These are phyloP conservation scores for Paracanthobrama guichenoti DNA, from an alignment of 2,113 vertebrate species.

Conservation along the genomic window DNA sequence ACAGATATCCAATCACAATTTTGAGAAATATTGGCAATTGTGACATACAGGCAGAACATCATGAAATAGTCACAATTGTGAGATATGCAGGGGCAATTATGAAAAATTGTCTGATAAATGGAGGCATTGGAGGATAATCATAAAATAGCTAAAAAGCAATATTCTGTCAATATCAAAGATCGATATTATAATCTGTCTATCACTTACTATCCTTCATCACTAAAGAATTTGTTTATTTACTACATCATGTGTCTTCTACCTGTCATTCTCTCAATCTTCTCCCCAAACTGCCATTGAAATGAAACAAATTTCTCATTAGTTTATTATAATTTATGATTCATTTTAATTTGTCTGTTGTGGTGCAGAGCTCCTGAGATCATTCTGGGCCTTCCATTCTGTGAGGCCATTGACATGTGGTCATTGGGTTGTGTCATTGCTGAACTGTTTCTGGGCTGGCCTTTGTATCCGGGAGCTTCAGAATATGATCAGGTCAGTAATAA, in stretches of 20 bases:
- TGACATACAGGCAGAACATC: too few species aligned
- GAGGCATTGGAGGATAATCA: not conserved
- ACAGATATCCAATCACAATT: too few species aligned
- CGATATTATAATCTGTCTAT: not conserved
- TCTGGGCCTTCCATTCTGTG: slow-evolving; percentile 93
- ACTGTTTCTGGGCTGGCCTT: slow-evolving; percentile 95
- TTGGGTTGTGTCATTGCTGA: slow-evolving; percentile 97
- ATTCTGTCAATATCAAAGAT: not conserved
- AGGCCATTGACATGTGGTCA: slow-evolving; percentile 99
- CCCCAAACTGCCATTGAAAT: not conserved
- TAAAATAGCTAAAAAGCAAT: not conserved
- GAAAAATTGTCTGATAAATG: too few species aligned
- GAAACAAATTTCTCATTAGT: not conserved
- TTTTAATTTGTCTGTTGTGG: not conserved
- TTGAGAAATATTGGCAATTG: too few species aligned
- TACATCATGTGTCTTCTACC: not conserved
- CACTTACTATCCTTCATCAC: not conserved
- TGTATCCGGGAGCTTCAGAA: slow-evolving; percentile 96
- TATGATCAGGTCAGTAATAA: slow-evolving; percentile 91
- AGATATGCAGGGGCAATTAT: too few species aligned
- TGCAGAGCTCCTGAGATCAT: slow-evolving; percentile 96
- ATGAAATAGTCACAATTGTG: too few species aligned
- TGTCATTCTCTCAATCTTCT: not conserved
- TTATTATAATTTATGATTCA: not conserved
- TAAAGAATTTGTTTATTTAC: not conserved